Evolutionary conservation across 2,888 invertebrate genomes (phyloP).

Genomic region (Strigamia transsilvanica): DNA sequence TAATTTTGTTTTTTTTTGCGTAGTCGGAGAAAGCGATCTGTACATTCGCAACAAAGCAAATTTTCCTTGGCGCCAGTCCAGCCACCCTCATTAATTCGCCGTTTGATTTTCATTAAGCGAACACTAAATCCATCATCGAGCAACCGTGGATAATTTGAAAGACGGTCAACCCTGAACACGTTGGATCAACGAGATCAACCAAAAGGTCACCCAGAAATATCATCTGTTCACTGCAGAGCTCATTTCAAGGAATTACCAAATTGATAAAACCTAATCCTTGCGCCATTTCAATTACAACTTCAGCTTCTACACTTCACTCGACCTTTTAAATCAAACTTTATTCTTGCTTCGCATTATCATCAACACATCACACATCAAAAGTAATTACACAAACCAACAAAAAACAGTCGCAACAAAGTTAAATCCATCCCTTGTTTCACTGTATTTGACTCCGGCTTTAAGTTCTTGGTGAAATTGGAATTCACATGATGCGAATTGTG

Average conservation of each 20-base stretch:
- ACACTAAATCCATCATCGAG: conserved; percentile 42
- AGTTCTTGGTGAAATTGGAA: too few relatives aligned
- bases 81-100: conserved; percentile 36
- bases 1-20: neutral
- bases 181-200: neutral
- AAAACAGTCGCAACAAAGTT: too few relatives aligned
- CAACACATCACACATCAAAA: too few relatives aligned
- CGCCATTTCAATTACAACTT: too few relatives aligned
- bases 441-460: too few relatives aligned
- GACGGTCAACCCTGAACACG: neutral
- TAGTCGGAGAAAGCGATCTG: neutral
- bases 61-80: conserved; percentile 45
- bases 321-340: too few relatives aligned
- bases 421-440: too few relatives aligned
- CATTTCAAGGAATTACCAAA: neutral
- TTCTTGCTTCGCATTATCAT: too few relatives aligned
- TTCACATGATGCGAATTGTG: too few relatives aligned
- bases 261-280: conserved; percentile 1
- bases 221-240: neutral
- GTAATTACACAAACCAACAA: too few relatives aligned
- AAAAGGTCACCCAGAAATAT: neutral
- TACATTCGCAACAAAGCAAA: conserved; percentile 31
- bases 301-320: too few relatives aligned
- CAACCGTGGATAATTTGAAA: conserved; percentile 41
- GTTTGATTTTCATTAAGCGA: conserved; percentile 46